Conservation (phyloP, 2,113 vertebrate genomes). For the Cardinalis cardinalis region DNA sequence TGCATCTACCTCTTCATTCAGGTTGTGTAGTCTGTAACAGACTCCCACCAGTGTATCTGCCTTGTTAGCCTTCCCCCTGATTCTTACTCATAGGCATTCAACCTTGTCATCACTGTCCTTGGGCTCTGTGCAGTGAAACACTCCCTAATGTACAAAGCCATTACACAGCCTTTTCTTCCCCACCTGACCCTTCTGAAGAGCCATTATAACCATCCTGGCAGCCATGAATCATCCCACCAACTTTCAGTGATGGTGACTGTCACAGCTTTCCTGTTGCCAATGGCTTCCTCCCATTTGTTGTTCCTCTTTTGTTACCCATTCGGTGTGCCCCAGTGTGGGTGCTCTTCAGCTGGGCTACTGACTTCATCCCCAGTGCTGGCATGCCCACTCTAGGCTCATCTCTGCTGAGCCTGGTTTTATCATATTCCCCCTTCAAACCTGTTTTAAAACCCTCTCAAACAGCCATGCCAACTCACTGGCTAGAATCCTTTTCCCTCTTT, state of each 20-base stretch:
- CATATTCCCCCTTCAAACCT: not conserved
- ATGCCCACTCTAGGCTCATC: not conserved
- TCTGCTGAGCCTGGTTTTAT: not conserved
- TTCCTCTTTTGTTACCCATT: not conserved
- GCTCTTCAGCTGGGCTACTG: not conserved
- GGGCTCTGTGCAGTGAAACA: not conserved
- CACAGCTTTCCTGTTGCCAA: not conserved
- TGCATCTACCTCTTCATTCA: not conserved
- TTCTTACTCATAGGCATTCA: not conserved
- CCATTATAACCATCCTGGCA: not conserved
- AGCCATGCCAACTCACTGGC: not conserved
- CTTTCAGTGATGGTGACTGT: accelerated
- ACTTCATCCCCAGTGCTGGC: accelerated
- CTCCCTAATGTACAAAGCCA: not conserved
- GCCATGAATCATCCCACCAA: no score
- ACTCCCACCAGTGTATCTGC: not conserved
- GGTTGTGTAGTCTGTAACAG: not conserved
- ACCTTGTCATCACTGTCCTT: not conserved
- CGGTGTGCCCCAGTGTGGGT: not conserved
- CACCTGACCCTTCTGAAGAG: not conserved
- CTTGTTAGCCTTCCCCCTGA: not conserved
- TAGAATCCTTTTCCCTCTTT: not conserved
- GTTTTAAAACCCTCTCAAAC: not conserved
- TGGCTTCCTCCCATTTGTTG: not conserved
- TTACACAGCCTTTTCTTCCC: not conserved